These are phyloP conservation scores for Lasioglossum leucozonium DNA, from an alignment of 2,888 invertebrate species.

Conservation along the genomic window DNA sequence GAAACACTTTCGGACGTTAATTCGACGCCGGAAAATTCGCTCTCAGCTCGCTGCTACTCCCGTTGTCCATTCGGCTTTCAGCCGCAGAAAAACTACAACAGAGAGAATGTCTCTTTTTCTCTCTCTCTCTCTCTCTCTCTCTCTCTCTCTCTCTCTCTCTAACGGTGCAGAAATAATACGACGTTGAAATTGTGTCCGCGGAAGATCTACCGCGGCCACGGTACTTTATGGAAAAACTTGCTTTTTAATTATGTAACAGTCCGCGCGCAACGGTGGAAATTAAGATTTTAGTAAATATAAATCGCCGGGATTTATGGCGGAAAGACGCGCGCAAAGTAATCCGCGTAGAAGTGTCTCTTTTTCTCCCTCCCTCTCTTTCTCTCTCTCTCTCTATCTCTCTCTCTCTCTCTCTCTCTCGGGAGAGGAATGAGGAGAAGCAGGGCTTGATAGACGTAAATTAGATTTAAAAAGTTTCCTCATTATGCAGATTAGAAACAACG, in stretches of 20 bases:
- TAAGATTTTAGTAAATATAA: constrained; percentile 58
- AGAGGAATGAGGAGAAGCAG: neutral
- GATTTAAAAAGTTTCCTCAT: constrained; percentile 62
- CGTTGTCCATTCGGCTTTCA: neutral
- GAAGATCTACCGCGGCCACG: neutral
- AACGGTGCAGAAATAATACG: constrained; percentile 20
- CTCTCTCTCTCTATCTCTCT: neutral
- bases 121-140: too few species aligned
- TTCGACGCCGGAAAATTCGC: constrained; percentile 27
- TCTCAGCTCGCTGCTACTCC: neutral
- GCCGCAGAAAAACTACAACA: neutral
- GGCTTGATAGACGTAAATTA: constrained; percentile 60
- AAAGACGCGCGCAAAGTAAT: constrained; percentile 25
- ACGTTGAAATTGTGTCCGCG: constrained; percentile 17
- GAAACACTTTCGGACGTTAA: neutral
- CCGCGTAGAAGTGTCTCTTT: constrained; percentile 21
- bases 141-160: neutral
- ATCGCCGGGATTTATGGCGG: constrained; percentile 43
- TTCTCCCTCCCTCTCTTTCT: neutral
- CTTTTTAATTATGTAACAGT: constrained; percentile 52
- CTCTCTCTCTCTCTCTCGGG: neutral
- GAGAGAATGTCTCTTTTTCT: too few species aligned
- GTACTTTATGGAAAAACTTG: constrained; percentile 40
- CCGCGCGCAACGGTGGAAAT: constrained; percentile 30
- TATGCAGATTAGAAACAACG: constrained; percentile 58